Base-by-base conservation (phyloP, 1,140 invertebrate species). In the Chironomus tepperi region DNA sequence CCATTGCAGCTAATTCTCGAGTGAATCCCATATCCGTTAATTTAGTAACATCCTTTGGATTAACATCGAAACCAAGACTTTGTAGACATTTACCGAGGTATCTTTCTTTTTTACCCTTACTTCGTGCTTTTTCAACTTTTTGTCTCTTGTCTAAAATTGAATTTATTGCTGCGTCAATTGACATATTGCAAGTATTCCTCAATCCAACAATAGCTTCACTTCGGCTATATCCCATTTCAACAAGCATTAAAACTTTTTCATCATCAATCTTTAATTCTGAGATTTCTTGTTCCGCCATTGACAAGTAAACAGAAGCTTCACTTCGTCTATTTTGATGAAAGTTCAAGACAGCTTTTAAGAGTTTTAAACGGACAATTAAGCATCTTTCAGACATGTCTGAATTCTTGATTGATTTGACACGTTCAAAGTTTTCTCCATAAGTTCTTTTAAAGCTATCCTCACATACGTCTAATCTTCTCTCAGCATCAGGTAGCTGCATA, bases 331-430 rank as follows among this genome's bases (percentile, higher is more conserved):
- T 90, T 81, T 90, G 87, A 79, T 93, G 91, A 80, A 89, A 93
- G 1, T 88, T 83, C 7, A 92, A 87, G 74, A 93, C 89, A 1
- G 89, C 92, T 83, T 93, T 91, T 16, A 94, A 83, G 42, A 93
- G 81, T 81, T 93, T 90, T 9, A 94, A 84, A 3, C 91, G 86
- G 85, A 92, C 87, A 74, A 93, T 86, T 15, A 93, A 80, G 1
- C 88, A 90, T 18, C 88, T 84, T 79, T 93, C 91, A 76, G 16
- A 34, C 7, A 76, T 75, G 72, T 78, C 79, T 2, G 10, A 47
- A 72, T 89, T 91, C 83, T 93, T 93, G 0, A 93, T 78, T 0
- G 86, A 86, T 72, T 88, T 85, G 0, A 93, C 79, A 70, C 91
- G 83, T 78, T 90, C 86, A 73, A 91, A 84, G 78, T 91, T 88